These are phyloP conservation scores for Platynereis dumerilii DNA, from an alignment of 2,888 invertebrate genomes.

Conservation along the genomic window DNA sequence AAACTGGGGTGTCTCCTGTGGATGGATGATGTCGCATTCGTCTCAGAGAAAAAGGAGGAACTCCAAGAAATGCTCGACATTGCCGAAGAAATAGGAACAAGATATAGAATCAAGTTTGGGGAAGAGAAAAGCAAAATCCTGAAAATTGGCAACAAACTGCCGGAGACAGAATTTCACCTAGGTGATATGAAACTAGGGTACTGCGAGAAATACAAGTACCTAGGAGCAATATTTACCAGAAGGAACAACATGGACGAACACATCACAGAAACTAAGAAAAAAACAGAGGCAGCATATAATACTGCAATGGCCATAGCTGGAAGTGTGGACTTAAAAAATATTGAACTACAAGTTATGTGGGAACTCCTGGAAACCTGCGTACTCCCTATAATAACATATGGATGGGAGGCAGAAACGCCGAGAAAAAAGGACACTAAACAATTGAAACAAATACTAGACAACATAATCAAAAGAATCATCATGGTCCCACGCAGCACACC, in stretches of 20 bases:
- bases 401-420: background rate
- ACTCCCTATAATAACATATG: conserved; percentile 5
- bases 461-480: background rate
- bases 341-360: conserved; percentile 13
- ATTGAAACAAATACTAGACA: background rate
- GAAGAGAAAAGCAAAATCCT: conserved; percentile 11
- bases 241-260: conserved; percentile 8
- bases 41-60: background rate
- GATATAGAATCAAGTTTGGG: conserved; percentile 2
- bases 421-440: background rate
- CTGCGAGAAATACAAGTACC: conserved; percentile 8
- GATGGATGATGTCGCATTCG: conserved; percentile 7
- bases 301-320: background rate
- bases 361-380: conserved; percentile 5
- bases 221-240: background rate
- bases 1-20: conserved; percentile 1
- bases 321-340: background rate
- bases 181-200: background rate
- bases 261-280: background rate
- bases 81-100: background rate
- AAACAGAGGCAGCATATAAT: conserved; percentile 7
- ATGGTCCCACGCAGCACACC: background rate
- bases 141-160: background rate
- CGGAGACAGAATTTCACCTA: background rate
- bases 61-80: background rate